Percentiles rank a stretch among this genome's conserved stretches.
Conservation (phyloP, 1,140 invertebrate species). For the Panagrolaimus sp. region DNA sequence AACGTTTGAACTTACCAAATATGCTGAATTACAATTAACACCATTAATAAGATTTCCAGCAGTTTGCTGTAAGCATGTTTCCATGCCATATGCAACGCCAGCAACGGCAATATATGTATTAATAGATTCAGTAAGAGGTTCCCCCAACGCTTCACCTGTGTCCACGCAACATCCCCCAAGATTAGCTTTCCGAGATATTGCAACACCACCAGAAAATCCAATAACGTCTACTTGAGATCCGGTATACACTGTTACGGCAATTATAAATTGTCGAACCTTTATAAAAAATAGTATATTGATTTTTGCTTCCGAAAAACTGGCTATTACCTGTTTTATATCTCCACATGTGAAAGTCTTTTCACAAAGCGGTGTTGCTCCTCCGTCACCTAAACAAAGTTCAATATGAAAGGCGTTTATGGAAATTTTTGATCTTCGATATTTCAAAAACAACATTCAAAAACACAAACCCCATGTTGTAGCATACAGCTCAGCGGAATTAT, state of each 20-base stretch:
- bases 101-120: slow-evolving; percentile 24
- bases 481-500: too few species aligned
- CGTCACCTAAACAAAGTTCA: too few species aligned
- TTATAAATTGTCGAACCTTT: slow-evolving; percentile 34
- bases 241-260: slow-evolving; percentile 31
- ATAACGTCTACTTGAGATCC: slow-evolving; percentile 32
- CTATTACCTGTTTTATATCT: slow-evolving; percentile 23
- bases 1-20: neutral
- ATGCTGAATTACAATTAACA: slow-evolving; percentile 11
- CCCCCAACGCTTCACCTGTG: slow-evolving; percentile 18
- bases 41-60: slow-evolving; percentile 21
- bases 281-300: neutral
- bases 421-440: too few species aligned
- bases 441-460: too few species aligned
- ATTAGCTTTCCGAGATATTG: slow-evolving; percentile 37
- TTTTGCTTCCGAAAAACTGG: too few species aligned
- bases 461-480: too few species aligned
- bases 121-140: slow-evolving; percentile 23
- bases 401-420: too few species aligned
- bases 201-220: slow-evolving; percentile 29
- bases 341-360: slow-evolving; percentile 26
- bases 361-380: slow-evolving; percentile 24
- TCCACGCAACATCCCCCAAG: slow-evolving; percentile 37
- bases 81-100: slow-evolving; percentile 17
- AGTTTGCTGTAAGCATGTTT: neutral